These are phyloP conservation scores for Cervus canadensis DNA, from an alignment of 2,113 vertebrate genomes.

Conservation along the genomic window DNA sequence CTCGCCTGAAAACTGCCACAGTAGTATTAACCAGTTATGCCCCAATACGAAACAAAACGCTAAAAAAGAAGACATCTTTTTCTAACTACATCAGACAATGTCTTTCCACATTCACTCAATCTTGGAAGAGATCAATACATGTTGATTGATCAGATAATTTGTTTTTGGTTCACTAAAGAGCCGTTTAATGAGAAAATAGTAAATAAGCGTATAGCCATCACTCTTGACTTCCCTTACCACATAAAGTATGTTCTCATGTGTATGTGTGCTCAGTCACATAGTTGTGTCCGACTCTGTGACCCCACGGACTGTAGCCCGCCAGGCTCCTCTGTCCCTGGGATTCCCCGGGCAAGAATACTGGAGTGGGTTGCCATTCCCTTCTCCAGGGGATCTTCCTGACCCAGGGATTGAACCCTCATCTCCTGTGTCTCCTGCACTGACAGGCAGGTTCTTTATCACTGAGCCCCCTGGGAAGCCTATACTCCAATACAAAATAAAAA, in stretches of 20 bases:
- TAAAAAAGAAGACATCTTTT: background rate
- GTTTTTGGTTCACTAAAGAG: background rate
- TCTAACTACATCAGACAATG: background rate
- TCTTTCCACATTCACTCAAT: background rate
- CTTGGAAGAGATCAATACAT: background rate
- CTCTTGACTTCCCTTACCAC: background rate
- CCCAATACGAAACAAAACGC: background rate
- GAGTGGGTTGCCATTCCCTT: background rate
- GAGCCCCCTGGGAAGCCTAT: background rate
- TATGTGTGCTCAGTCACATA: rapidly evolving
- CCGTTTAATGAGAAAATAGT: background rate
- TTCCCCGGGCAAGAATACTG: background rate
- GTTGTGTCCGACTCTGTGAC: background rate
- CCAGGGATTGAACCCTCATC: background rate
- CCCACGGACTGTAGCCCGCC: rapidly evolving
- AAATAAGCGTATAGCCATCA: background rate
- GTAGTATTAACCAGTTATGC: background rate
- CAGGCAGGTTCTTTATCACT: background rate
- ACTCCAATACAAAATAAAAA: background rate
- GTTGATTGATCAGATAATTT: background rate
- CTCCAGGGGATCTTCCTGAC: background rate
- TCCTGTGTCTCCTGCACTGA: rapidly evolving
- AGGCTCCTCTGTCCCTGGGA: background rate
- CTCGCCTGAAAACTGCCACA: background rate
- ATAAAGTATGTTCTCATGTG: background rate